Percentiles rank a stretch among this genome's conserved stretches.
Evolutionary conservation across 2,888 invertebrate species (phyloP).

Genomic region (Melieria crassipennis): DNA sequence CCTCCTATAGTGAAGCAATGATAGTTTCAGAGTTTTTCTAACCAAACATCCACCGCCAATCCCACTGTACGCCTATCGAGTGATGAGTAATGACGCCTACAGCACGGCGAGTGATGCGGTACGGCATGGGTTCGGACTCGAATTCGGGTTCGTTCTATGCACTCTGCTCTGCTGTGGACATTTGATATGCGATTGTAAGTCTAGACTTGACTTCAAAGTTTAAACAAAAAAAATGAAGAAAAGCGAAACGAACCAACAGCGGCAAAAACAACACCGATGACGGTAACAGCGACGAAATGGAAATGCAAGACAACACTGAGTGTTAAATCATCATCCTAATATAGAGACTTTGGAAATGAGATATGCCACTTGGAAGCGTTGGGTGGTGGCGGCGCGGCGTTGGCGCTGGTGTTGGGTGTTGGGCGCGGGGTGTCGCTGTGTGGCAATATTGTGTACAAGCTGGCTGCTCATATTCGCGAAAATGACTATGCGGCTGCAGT

Average conservation of each 20-base stretch:
- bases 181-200: conserved; percentile 55
- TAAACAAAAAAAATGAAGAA: conserved; percentile 32
- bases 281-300: conserved; percentile 6
- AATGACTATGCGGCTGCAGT: too few relatives aligned
- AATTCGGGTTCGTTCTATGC: background rate
- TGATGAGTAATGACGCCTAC: too few relatives aligned
- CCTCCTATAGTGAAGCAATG: too few relatives aligned
- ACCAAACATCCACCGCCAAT: too few relatives aligned
- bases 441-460: too few relatives aligned
- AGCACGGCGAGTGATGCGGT: too few relatives aligned
- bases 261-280: conserved; percentile 13
- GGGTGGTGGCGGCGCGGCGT: background rate
- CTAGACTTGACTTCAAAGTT: conserved; percentile 55
- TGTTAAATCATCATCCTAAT: conserved; percentile 44
- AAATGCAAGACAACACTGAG: conserved; percentile 33
- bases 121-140: too few relatives aligned
- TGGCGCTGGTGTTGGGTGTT: conserved; percentile 12
- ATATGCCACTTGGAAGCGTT: conserved; percentile 33
- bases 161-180: conserved; percentile 40
- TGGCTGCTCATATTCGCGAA: too few relatives aligned
- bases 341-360: conserved; percentile 43
- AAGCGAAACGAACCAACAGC: background rate
- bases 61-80: too few relatives aligned
- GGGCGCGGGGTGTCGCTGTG: background rate
- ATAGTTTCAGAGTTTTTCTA: too few relatives aligned